Percentiles rank a stretch among this genome's conserved stretches.
These are phyloP conservation scores for Crotalus tigris DNA, from an alignment of 2,113 vertebrate genomes.

Conservation along the genomic window DNA sequence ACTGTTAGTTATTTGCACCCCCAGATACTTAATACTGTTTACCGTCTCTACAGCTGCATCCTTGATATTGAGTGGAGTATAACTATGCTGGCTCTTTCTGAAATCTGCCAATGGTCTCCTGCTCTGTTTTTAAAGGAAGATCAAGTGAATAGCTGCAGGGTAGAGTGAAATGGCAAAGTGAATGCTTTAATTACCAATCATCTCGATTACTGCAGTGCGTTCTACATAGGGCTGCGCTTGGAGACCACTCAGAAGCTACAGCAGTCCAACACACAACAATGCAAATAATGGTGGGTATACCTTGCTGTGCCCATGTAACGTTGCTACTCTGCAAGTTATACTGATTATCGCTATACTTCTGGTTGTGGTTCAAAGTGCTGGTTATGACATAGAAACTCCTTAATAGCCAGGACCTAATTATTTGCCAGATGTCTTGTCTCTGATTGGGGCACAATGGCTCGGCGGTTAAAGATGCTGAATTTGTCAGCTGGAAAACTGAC, in stretches of 20 bases:
- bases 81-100: too few species aligned
- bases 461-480: not conserved
- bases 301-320: not conserved
- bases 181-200: not conserved
- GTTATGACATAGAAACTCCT: not conserved
- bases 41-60: too few species aligned
- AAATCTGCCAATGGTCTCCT: not conserved
- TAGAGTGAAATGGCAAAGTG: not conserved
- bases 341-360: not conserved
- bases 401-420: not conserved
- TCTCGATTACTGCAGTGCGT: not conserved
- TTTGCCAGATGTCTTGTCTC: not conserved
- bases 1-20: too few species aligned
- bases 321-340: not conserved
- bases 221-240: not conserved
- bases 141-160: not conserved
- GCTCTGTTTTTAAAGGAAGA: not conserved
- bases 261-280: not conserved
- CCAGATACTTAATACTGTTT: too few species aligned
- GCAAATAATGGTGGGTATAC: not conserved
- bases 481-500: not conserved
- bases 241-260: not conserved
- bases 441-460: not conserved
- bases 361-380: not conserved
- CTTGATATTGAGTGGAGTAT: too few species aligned